Conservation (phyloP, 2,113 vertebrate species). For the Prunella fulvescens region DNA sequence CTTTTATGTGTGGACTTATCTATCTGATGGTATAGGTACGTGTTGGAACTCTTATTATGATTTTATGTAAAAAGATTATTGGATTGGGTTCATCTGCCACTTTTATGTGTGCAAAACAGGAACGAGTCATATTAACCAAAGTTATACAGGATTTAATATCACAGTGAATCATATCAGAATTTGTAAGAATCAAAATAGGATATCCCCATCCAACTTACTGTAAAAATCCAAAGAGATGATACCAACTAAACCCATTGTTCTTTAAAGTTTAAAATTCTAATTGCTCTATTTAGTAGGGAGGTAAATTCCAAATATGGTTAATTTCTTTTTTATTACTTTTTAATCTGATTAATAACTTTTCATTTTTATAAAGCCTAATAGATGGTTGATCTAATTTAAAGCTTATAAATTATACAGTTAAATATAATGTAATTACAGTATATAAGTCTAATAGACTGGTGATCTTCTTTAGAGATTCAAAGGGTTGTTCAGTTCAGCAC, state of each 20-base stretch:
- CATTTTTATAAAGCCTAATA: slow-evolving; percentile 61
- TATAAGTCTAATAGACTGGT: slow-evolving; percentile 53
- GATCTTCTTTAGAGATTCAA: slow-evolving; percentile 64
- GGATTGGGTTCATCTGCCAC: background rate
- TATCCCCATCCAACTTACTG: background rate
- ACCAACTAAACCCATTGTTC: background rate
- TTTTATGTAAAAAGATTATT: background rate
- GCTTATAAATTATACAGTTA: slow-evolving; percentile 68
- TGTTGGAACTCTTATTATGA: background rate
- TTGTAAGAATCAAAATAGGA: background rate
- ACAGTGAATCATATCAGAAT: background rate
- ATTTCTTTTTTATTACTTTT: slow-evolving; percentile 55
- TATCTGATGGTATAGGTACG: accelerated
- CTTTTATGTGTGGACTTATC: background rate
- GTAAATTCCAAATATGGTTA: slow-evolving; percentile 20
- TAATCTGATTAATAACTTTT: slow-evolving; percentile 66
- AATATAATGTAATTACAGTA: slow-evolving; percentile 61
- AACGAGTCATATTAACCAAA: background rate
- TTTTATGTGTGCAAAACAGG: background rate
- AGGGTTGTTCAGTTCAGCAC: slow-evolving; percentile 21
- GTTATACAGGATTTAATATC: background rate
- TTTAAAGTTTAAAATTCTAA: background rate
- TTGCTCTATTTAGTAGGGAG: background rate
- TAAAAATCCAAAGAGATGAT: background rate
- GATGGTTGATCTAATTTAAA: slow-evolving; percentile 68